A percentile compares a stretch with the other conserved stretches of the same genome.
Evolutionary conservation across 2,797 vertebrate species (phyloP).

Genomic region (Microtus agrestis): DNA sequence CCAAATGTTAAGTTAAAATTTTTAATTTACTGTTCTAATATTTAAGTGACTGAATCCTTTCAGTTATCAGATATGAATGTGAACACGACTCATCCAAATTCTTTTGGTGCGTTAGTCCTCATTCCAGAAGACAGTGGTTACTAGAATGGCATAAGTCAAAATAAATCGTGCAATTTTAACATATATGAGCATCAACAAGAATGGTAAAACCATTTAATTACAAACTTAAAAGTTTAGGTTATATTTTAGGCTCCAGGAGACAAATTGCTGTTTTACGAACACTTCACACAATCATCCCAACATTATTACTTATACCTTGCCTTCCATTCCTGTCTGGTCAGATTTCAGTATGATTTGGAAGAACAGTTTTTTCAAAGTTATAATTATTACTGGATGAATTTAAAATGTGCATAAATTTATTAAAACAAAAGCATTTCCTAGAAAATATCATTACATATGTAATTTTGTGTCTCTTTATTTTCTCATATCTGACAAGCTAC

Average conservation of each 20-base stretch:
- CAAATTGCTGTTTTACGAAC: background rate
- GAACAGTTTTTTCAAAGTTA: constrained; percentile 24
- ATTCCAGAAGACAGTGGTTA: background rate
- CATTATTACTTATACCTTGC: background rate
- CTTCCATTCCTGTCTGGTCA: background rate
- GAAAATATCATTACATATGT: background rate
- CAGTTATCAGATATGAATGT: background rate
- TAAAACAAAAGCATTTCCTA: constrained; percentile 19
- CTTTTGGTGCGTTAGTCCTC: background rate
- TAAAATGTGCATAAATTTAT: constrained; percentile 30
- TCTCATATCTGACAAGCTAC: background rate
- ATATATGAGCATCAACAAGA: background rate
- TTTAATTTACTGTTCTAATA: constrained; percentile 26
- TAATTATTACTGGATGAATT: constrained; percentile 45
- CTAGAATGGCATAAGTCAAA: background rate
- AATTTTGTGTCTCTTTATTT: background rate
- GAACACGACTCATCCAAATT: constrained; percentile 49
- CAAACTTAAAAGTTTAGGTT: constrained; percentile 43
- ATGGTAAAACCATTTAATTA: background rate
- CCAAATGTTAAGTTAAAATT: background rate
- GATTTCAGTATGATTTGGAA: background rate
- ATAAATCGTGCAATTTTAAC: background rate
- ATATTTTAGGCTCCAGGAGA: constrained; percentile 12
- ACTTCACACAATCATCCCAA: constrained; percentile 33
- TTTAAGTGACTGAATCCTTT: constrained; percentile 1